A percentile compares a stretch with the other conserved stretches of the same genome.
phyloP scores from a whole-genome alignment of 2,113 vertebrate genomes.

The Bos javanicus region DNA sequence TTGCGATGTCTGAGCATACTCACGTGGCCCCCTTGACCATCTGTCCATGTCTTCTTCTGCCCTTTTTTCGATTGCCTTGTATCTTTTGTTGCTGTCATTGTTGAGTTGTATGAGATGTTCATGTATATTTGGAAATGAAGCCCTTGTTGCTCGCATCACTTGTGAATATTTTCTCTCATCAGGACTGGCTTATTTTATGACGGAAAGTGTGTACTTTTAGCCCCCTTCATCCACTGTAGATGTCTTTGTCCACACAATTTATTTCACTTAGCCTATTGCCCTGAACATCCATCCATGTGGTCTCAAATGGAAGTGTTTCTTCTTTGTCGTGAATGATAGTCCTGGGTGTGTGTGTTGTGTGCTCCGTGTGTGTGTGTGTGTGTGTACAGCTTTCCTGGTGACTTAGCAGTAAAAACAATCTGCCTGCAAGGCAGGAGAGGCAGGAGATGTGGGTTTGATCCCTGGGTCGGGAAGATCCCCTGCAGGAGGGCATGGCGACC shows the following conservation, averaged over 20 bases:
- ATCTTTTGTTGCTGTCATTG: rapidly evolving
- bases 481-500: rapidly evolving
- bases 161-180: neutral
- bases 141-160: neutral
- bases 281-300: neutral
- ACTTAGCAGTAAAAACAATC: neutral
- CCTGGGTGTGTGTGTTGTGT: neutral
- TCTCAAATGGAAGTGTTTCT: neutral
- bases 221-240: neutral
- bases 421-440: neutral
- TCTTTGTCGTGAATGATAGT: neutral
- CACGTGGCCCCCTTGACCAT: rapidly evolving
- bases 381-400: neutral
- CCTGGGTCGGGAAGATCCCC: rapidly evolving
- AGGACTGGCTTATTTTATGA: neutral
- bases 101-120: neutral
- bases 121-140: neutral
- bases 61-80: rapidly evolving
- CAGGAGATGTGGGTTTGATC: rapidly evolving
- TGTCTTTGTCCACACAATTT: neutral
- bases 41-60: neutral
- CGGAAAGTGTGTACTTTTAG: neutral
- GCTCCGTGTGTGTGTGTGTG: neutral
- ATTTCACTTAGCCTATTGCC: neutral
- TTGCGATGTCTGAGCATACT: neutral